phyloP scores from a whole-genome alignment of 2,797 vertebrate genomes.

The Malurus splendens region DNA sequence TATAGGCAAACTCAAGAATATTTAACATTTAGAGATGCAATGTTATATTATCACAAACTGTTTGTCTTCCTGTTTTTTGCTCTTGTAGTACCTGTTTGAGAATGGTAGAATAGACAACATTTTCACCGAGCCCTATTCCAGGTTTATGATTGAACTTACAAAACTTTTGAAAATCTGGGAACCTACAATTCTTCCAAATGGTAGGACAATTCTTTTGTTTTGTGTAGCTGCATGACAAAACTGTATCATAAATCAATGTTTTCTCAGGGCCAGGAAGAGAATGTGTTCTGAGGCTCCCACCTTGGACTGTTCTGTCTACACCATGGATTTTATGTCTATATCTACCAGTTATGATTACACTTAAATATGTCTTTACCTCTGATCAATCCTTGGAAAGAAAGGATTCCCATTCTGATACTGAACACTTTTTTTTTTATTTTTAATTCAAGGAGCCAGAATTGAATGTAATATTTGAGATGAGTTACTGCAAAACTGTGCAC shows the following conservation, averaged over 20 bases:
- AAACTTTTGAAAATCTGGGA: slow-evolving; percentile 87
- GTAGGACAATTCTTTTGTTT: slow-evolving; percentile 74
- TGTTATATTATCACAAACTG: slow-evolving; percentile 30
- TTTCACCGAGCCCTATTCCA: slow-evolving; percentile 94
- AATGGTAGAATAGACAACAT: slow-evolving; percentile 98
- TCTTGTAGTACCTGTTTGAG: slow-evolving; percentile 90
- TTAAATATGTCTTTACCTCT: neutral
- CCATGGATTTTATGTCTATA: neutral
- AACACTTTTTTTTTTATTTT: neutral
- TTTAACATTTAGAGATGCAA: neutral
- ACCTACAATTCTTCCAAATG: slow-evolving; percentile 85
- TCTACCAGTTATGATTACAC: neutral
- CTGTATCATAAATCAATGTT: neutral
- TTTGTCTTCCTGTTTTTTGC: slow-evolving; percentile 48
- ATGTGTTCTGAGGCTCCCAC: neutral
- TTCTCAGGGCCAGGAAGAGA: neutral
- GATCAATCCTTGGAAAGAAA: neutral
- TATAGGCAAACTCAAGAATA: neutral
- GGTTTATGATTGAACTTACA: slow-evolving; percentile 90
- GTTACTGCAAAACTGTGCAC: neutral
- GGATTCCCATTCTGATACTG: neutral
- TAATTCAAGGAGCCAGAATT: neutral
- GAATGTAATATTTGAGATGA: neutral
- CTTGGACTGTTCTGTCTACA: neutral
- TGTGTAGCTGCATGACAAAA: slow-evolving; percentile 22